Base-by-base conservation (phyloP, 2,797 vertebrate genomes). In the Enteromius radiatus region DNA sequence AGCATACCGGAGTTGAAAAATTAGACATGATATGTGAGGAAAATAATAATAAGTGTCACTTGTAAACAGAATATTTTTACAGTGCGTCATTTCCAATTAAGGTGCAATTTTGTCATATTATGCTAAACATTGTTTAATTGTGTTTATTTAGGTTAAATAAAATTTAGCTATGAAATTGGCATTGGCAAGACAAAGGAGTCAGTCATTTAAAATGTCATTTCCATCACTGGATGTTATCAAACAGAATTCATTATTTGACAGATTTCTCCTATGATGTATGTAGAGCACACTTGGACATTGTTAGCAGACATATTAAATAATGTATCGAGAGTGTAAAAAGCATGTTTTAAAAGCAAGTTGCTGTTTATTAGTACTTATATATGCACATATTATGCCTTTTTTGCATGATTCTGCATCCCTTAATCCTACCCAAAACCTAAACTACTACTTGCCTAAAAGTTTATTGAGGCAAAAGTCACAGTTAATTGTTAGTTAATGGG, bases 51-150 rank as follows among this genome's bases (percentile, higher is more conserved):
- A 45, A 63, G 10, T 45, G 54, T 45, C 36, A 11, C 23, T 63
- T 63, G 38, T 61, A 28, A 31, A 76, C 38, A 21, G 17, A 71
- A 3, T 21, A 63, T 43, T 63, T 63, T 61, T 61, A 73, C 31
- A 61, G 10, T 31, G n/a, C 3, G 23, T 45, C 54, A 63, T 47
- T 45, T 76, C 31, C 12, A 74, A 56, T 56, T 21, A 74, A 38
- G 11, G 31, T 56, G 31, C 56, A 38, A 56, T 63, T 63, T 45
- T 76, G 54, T 63, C 56, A 31, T 21, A 63, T 76, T 63, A 63
- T 76, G 52, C 36, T 19, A 76, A 61, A 14, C 38, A 76, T 76
- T 43, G 26, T 59, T 43, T 61, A 76, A 76, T 61, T 76, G 36
- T 41, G 33, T 26, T 74, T 52, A 76, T 41, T 76, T 76, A 17